These are phyloP conservation scores for Pygoscelis antarcticus DNA, from an alignment of 2,113 vertebrate species.

Conservation along the genomic window DNA sequence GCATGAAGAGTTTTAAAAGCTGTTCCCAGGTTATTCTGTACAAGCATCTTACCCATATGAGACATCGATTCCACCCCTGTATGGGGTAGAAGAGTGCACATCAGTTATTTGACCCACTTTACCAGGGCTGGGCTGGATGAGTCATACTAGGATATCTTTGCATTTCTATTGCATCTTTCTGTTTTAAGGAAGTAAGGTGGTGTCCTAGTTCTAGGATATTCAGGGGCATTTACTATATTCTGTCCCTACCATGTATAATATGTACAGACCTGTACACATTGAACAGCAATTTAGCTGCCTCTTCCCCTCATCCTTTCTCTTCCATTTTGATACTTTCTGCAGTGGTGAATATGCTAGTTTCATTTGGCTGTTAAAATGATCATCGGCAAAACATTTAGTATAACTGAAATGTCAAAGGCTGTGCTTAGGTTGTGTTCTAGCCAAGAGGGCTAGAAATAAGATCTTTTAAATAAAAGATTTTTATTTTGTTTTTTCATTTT, in stretches of 20 bases:
- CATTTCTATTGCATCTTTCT: not conserved
- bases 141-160: not conserved
- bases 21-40: not conserved
- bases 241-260: not conserved
- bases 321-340: not conserved
- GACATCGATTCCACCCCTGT: not conserved
- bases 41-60: not conserved
- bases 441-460: not conserved
- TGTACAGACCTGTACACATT: not conserved
- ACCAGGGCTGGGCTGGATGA: not conserved
- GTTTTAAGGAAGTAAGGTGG: not conserved
- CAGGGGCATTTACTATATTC: not conserved
- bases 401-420: not conserved
- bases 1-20: not conserved
- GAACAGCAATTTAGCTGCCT: not conserved
- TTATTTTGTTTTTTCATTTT: not conserved
- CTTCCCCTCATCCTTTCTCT: not conserved
- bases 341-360: not conserved
- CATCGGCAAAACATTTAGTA: not conserved
- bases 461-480: not conserved
- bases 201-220: not conserved
- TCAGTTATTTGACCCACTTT: not conserved
- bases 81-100: not conserved
- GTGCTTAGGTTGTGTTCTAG: not conserved
- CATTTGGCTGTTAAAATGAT: not conserved